These are phyloP conservation scores for Coracias cyanogaster DNA, from an alignment of 2,797 vertebrate species.

Conservation along the genomic window DNA sequence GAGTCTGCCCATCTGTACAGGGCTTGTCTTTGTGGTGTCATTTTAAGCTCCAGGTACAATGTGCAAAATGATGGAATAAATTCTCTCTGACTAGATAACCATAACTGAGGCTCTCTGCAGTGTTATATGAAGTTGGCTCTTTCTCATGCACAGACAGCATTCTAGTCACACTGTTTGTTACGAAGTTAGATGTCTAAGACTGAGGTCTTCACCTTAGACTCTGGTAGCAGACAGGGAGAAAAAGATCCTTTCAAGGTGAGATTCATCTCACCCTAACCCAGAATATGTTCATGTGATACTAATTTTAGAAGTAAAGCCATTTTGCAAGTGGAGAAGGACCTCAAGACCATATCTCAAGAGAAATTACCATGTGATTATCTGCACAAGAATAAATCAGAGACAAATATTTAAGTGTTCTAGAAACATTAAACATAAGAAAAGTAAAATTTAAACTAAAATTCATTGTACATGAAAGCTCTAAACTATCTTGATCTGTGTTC, in stretches of 20 bases:
- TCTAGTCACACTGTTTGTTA: neutral
- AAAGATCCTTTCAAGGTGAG: neutral
- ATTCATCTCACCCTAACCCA: neutral
- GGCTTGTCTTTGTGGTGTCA: neutral
- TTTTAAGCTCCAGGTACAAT: neutral
- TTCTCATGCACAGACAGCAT: neutral
- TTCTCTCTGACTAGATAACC: neutral
- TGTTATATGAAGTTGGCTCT: accelerated
- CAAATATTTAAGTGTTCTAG: neutral
- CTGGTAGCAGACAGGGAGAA: neutral
- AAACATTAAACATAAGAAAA: neutral
- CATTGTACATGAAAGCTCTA: neutral
- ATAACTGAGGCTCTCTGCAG: neutral
- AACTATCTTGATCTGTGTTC: neutral
- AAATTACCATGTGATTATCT: neutral
- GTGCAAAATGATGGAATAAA: neutral
- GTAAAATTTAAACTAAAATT: neutral
- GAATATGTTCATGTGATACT: neutral
- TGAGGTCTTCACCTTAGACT: neutral
- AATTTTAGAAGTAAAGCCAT: neutral
- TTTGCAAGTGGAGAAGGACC: neutral
- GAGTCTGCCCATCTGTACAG: neutral
- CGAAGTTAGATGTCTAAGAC: neutral
- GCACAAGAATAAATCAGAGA: neutral
- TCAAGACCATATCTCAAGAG: neutral